Percentiles rank a stretch among this genome's conserved stretches.
phyloP scores from a whole-genome alignment of 2,888 invertebrate species.

The Acanthacorydalis orientalis region DNA sequence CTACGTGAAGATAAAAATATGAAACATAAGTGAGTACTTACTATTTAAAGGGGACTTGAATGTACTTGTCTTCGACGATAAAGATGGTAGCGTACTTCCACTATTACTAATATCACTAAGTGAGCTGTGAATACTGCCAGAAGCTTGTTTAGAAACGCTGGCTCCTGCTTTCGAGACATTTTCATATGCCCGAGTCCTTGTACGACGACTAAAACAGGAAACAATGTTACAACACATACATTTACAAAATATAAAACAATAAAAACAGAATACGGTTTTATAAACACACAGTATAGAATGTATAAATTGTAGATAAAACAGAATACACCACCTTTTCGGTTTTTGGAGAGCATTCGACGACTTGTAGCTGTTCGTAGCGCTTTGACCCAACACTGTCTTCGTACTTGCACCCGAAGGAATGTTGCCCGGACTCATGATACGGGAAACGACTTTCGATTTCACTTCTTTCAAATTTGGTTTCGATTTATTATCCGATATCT shows the following conservation, averaged over 20 bases:
- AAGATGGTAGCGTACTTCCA: constrained; percentile 6
- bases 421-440: constrained; percentile 21
- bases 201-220: constrained; percentile 1
- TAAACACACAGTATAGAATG: no score
- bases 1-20: not conserved
- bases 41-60: not conserved
- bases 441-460: constrained; percentile 64
- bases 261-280: no score
- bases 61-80: not conserved
- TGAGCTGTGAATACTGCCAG: constrained; percentile 49
- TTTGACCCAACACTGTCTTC: not conserved
- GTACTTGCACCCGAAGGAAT: not conserved
- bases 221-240: no score
- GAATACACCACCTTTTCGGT: constrained; percentile 28
- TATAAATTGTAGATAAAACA: not conserved
- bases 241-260: no score
- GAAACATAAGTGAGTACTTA: not conserved
- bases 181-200: not conserved
- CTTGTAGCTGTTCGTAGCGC: constrained; percentile 8
- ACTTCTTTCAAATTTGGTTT: constrained; percentile 68
- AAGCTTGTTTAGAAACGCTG: not conserved
- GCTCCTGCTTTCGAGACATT: not conserved
- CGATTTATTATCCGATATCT: constrained; percentile 52
- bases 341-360: constrained; percentile 18
- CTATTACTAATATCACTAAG: constrained; percentile 51